Evolutionary conservation across 1,140 invertebrate species (phyloP).

Genomic region (Platyscapa corneri): DNA sequence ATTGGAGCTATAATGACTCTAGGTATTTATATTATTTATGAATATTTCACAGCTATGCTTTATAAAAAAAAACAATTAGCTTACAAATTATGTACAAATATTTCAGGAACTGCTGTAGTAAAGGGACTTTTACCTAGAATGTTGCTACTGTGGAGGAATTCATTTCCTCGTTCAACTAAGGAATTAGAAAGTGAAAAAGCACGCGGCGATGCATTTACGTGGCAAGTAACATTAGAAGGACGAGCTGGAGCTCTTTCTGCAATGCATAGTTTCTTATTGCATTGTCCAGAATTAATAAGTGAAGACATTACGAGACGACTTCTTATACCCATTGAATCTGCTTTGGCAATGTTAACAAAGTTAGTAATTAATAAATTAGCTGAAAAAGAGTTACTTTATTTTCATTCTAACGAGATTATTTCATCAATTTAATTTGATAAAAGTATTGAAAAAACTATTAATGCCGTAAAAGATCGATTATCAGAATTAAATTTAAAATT

Average conservation of each 20-base stretch:
- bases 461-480: neutral
- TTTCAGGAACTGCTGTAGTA: slow-evolving; percentile 88
- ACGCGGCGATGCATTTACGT: slow-evolving; percentile 98
- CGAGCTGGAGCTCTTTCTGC: slow-evolving; percentile 95
- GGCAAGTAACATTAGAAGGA: slow-evolving; percentile 98
- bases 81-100: slow-evolving; percentile 7
- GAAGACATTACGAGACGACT: slow-evolving; percentile 93
- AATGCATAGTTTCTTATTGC: slow-evolving; percentile 93
- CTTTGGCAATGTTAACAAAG: slow-evolving; percentile 95
- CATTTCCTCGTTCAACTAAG: slow-evolving; percentile 95
- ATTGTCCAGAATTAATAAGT: slow-evolving; percentile 92
- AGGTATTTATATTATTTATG: slow-evolving; percentile 75
- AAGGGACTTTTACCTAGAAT: slow-evolving; percentile 92
- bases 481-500: neutral
- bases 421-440: no score
- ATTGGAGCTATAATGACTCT: slow-evolving; percentile 98
- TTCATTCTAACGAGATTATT: no score
- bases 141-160: slow-evolving; percentile 97
- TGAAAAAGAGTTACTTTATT: neutral
- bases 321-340: slow-evolving; percentile 93
- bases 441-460: neutral
- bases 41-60: neutral
- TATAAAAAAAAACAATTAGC: neutral
- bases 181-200: slow-evolving; percentile 98
- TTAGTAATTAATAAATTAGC: slow-evolving; percentile 72